These are phyloP conservation scores for Linyphia triangularis DNA, from an alignment of 2,888 invertebrate species.

Conservation along the genomic window DNA sequence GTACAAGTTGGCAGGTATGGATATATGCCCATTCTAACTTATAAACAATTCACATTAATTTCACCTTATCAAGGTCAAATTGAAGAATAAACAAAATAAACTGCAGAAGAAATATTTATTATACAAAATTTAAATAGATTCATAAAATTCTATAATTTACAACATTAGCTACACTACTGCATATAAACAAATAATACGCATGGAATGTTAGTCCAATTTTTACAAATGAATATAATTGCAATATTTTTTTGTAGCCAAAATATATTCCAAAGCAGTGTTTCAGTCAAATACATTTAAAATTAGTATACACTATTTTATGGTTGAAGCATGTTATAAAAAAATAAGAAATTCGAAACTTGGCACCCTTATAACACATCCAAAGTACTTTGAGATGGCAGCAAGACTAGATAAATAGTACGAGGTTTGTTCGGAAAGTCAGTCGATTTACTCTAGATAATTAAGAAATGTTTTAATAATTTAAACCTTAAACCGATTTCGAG, in stretches of 20 bases:
- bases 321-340: background rate
- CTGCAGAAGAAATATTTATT: conserved; percentile 6
- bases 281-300: conserved; percentile 11
- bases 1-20: no score
- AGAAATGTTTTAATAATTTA: no score
- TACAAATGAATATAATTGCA: conserved; percentile 3
- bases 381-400: conserved; percentile 36
- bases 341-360: background rate
- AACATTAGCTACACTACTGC: background rate
- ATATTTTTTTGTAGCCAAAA: background rate
- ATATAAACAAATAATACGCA: conserved; percentile 7
- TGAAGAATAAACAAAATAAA: background rate
- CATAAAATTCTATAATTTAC: background rate
- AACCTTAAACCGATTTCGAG: no score
- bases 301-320: background rate
- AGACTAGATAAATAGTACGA: conserved; percentile 26
- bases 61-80: no score
- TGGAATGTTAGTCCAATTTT: conserved; percentile 42
- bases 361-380: background rate
- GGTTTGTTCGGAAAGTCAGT: no score
- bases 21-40: no score
- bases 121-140: background rate
- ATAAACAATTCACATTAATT: no score
- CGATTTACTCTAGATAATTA: no score
- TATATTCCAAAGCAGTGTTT: background rate